These are phyloP conservation scores for Progne subis DNA, from an alignment of 2,113 vertebrate genomes.

Conservation along the genomic window DNA sequence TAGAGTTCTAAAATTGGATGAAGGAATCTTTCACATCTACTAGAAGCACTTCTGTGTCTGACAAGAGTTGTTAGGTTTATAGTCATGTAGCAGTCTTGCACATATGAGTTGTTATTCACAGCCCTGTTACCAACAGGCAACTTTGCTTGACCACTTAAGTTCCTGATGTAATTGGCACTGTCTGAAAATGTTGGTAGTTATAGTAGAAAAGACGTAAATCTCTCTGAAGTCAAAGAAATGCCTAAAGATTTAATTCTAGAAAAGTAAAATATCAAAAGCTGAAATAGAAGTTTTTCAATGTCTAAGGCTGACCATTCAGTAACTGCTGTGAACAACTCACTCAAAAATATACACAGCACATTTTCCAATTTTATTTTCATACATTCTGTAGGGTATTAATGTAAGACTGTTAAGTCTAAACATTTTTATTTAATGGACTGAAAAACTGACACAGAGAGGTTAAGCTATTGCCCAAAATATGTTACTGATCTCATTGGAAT, in stretches of 20 bases:
- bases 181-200: background rate
- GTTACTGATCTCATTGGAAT: background rate
- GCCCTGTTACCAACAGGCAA: background rate
- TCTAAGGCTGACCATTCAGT: background rate
- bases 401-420: background rate
- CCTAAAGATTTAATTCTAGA: background rate
- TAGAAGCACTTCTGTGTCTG: background rate
- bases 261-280: background rate
- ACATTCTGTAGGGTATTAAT: background rate
- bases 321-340: background rate
- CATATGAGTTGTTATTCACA: background rate
- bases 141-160: background rate
- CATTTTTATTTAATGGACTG: background rate
- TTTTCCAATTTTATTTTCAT: background rate
- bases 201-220: fast-evolving
- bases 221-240: background rate
- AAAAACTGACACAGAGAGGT: conserved; percentile 25
- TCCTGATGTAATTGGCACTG: background rate
- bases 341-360: background rate
- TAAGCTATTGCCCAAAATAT: background rate
- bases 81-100: background rate
- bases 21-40: background rate
- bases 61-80: background rate
- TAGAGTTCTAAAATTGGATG: background rate
- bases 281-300: background rate